Base-by-base conservation (phyloP, 1,140 invertebrate genomes). In the Cyrtorhinus lividipennis region DNA sequence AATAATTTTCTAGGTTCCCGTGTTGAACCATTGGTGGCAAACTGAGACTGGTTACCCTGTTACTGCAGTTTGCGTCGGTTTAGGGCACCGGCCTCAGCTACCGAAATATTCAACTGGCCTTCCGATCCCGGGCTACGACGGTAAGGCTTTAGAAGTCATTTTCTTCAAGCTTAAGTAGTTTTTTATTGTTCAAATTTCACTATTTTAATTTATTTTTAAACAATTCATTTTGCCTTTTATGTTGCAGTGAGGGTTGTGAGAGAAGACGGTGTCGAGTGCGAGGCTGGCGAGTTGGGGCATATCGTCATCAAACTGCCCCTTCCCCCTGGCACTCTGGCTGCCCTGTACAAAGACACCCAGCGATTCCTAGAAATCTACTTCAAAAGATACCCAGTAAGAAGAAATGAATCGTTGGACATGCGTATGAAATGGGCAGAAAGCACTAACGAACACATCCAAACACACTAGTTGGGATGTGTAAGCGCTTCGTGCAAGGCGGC, bases 11-110 rank as follows among this genome's bases (percentile, higher is more conserved):
- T 15, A 44, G 58, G 58, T n/a, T 15, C 24, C 25, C 0, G 82
- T 94, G 8, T 70, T 95, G 20, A 95, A 97, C 73, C 87, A 96
- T 71, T 97, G 92, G 92, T 97, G 93, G 92, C 93, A 96, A 75
- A 94, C 90, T 2, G 92, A 96, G 76, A 91, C 90, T 0, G 92
- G 92, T 0, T 91, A 91, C 65, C 82, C 91, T 0, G 88, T 95
- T 13, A 92, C 91, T 0, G 84, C 88, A 0, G 82, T 84, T 0
- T 92, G 88, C 73, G 68, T 89, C 12, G 91, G 90, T 2, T 79
- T 91, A 8, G 83, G 81, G 2, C 81, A 85, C 25, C 78, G 74
- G 58, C 71, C 76, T 24, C 79, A 80, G n/a, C 83, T 85, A 1
- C 80, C 82, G 2, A 83, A 82, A 63, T 80, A 81, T 65, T 83